Percentiles rank a stretch among this genome's conserved stretches.
These are phyloP conservation scores for Alca torda DNA, from an alignment of 2,797 vertebrate genomes.

Conservation along the genomic window DNA sequence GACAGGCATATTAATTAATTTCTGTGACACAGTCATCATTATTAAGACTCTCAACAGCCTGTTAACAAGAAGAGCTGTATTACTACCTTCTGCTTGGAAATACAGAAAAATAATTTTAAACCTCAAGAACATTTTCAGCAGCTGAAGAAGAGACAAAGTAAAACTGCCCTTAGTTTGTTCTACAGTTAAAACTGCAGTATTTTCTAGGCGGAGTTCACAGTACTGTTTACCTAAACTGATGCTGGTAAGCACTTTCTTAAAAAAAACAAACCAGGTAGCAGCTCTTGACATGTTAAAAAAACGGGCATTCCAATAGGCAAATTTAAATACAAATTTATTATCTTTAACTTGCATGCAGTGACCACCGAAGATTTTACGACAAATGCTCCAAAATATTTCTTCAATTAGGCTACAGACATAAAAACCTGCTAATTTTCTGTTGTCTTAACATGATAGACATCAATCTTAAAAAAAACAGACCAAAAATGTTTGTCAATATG, in stretches of 20 bases:
- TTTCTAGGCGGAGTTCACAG: neutral
- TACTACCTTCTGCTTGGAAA: neutral
- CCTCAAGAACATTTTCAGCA: neutral
- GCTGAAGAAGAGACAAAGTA: neutral
- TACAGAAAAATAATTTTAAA: neutral
- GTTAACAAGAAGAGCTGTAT: neutral
- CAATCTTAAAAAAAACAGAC: neutral
- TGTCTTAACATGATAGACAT: neutral
- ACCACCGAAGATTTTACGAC: neutral
- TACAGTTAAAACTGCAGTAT: neutral
- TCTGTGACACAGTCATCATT: too few relatives aligned
- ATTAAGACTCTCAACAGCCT: neutral
- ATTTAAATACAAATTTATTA: neutral
- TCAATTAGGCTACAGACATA: neutral
- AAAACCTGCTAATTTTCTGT: neutral
- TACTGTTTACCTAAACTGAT: neutral
- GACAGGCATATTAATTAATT: neutral
- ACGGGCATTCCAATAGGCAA: neutral
- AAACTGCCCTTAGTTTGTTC: neutral
- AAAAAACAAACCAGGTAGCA: neutral
- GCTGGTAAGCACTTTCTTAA: neutral
- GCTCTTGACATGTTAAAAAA: neutral
- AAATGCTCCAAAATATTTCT: neutral
- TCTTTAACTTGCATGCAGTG: neutral
- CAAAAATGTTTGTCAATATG: neutral